phyloP scores from a whole-genome alignment of 1,140 invertebrate species.

The Diabrotica virgifera region DNA sequence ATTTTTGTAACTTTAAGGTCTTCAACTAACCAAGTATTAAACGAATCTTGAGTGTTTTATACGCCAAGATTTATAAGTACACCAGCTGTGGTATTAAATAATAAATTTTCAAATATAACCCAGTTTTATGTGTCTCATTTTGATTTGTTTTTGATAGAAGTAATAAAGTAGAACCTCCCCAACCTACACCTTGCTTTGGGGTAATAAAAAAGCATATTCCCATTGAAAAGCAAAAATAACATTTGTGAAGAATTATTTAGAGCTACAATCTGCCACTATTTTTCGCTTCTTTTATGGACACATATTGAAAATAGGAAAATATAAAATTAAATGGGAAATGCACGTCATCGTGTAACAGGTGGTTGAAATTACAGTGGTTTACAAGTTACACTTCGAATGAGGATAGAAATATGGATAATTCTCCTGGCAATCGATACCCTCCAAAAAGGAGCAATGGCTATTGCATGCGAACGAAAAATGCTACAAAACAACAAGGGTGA shows the following conservation, averaged over 20 bases:
- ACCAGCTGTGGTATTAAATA: too few relatives aligned
- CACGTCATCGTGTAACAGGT: neutral
- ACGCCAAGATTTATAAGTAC: too few relatives aligned
- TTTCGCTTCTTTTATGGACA: neutral
- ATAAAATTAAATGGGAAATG: conserved; percentile 1
- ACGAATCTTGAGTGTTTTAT: too few relatives aligned
- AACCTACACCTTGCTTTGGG: too few relatives aligned
- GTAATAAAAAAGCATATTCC: too few relatives aligned
- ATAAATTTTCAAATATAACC: too few relatives aligned
- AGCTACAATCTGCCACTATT: neutral
- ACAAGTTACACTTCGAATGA: neutral
- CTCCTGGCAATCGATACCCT: neutral
- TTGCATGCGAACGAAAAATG: neutral
- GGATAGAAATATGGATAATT: conserved; percentile 2
- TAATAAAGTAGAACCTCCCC: too few relatives aligned
- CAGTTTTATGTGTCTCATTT: too few relatives aligned
- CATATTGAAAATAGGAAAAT: neutral
- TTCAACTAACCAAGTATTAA: too few relatives aligned
- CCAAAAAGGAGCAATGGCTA: neutral
- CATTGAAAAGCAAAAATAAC: too few relatives aligned
- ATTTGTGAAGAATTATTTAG: neutral
- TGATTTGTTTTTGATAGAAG: too few relatives aligned
- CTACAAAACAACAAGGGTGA: neutral
- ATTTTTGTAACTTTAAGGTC: too few relatives aligned
- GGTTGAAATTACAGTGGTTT: neutral